A percentile compares a stretch with the other conserved stretches of the same genome.
phyloP scores from a whole-genome alignment of 1,140 invertebrate species.

The Penaeus chinensis region DNA sequence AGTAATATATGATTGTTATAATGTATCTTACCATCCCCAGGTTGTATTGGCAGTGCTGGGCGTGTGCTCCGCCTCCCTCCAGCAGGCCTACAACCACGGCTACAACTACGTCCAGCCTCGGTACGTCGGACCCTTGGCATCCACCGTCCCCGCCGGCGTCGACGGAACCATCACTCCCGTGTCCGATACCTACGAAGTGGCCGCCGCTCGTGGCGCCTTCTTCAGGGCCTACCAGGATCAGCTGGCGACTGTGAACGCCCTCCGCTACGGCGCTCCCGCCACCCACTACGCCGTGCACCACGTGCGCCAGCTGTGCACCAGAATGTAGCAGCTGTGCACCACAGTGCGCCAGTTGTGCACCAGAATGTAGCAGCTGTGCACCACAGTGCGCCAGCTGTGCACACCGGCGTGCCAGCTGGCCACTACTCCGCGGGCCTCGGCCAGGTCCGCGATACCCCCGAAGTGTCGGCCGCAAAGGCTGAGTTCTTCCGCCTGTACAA shows the following conservation, averaged over 20 bases:
- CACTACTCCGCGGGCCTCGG: too few relatives aligned
- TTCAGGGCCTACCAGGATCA: slow-evolving; percentile 7
- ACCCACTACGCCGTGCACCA: too few relatives aligned
- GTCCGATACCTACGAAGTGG: neutral
- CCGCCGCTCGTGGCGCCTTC: neutral
- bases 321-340: too few relatives aligned
- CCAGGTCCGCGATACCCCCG: too few relatives aligned
- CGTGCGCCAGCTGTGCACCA: too few relatives aligned
- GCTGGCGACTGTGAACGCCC: neutral
- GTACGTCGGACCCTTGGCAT: neutral
- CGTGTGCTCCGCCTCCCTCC: neutral
- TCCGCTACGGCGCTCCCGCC: too few relatives aligned
- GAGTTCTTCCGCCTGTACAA: too few relatives aligned
- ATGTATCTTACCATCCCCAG: neutral
- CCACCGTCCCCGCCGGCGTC: neutral
- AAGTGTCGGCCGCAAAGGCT: too few relatives aligned
- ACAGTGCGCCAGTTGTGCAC: too few relatives aligned
- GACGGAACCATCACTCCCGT: neutral
- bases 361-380: too few relatives aligned
- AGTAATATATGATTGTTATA: neutral
- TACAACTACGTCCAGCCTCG: neutral
- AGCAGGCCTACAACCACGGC: neutral
- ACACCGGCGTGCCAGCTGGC: too few relatives aligned
- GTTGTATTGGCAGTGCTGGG: slow-evolving; percentile 4
- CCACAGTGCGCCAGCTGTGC: too few relatives aligned